phyloP scores from a whole-genome alignment of 2,888 invertebrate species.

The Lobophora halterata region DNA sequence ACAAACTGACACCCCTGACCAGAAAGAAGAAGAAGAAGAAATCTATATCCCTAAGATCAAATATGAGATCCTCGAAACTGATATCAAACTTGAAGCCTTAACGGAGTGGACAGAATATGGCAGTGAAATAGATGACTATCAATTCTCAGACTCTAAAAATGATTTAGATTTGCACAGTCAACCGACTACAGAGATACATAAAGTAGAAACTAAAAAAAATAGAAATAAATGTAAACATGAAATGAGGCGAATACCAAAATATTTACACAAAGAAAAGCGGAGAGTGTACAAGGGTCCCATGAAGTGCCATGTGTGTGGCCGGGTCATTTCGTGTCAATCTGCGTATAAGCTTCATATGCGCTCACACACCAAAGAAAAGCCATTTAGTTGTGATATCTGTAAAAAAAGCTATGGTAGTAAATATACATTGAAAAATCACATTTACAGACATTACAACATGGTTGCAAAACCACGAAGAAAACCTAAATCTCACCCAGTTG shows the following conservation, averaged over 20 bases:
- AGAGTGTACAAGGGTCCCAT: conserved; percentile 23
- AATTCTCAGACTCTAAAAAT: conserved; percentile 5
- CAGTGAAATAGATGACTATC: conserved; percentile 5
- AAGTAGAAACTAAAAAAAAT: conserved; percentile 2
- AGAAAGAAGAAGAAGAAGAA: conserved; percentile 7
- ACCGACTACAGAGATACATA: conserved; percentile 1
- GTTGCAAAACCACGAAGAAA: no score
- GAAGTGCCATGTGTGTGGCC: conserved; percentile 25
- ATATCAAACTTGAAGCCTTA: conserved; percentile 38
- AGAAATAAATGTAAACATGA: no score
- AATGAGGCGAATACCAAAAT: conserved; percentile 16
- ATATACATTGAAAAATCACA: conserved; percentile 21
- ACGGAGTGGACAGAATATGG: conserved; percentile 1
- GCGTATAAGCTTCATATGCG: conserved; percentile 26
- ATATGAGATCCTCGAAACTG: conserved; percentile 29
- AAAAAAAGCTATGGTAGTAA: conserved; percentile 22
- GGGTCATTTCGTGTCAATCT: conserved; percentile 19
- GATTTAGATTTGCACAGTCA: no score
- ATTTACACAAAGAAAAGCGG: conserved; percentile 20
- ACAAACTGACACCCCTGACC: conserved; percentile 8
- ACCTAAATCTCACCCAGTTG: not conserved
- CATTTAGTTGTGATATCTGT: conserved; percentile 26
- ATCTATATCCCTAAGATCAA: no score
- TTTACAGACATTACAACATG: conserved; percentile 20
- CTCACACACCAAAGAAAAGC: conserved; percentile 29